A percentile compares a stretch with the other conserved stretches of the same genome.
Conservation (phyloP, 2,113 vertebrate species). For the Oryzias woworae region DNA sequence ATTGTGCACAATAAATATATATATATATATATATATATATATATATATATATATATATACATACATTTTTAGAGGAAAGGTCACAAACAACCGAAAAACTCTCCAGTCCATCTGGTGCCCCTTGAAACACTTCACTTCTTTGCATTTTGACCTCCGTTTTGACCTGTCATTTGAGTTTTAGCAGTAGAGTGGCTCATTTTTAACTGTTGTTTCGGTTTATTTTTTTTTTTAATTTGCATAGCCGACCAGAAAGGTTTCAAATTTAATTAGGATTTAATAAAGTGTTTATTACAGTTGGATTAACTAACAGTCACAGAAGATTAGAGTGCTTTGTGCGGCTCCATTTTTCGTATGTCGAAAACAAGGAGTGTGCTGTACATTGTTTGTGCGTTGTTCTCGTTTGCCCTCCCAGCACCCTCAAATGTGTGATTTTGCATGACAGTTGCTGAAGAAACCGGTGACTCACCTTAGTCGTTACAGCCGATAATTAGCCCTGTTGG, state of each 20-base stretch:
- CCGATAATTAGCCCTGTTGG: slow-evolving; percentile 75
- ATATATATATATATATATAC: no score
- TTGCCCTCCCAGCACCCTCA: slow-evolving; percentile 35
- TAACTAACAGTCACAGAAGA: background rate
- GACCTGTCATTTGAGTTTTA: no score
- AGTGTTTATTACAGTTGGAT: background rate
- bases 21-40: no score
- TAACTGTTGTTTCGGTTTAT: no score
- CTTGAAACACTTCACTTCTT: background rate
- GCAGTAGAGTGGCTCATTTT: no score
- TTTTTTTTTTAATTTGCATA: no score
- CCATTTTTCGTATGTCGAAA: background rate
- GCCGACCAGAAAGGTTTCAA: background rate
- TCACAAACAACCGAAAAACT: background rate
- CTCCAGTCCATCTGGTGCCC: no score
- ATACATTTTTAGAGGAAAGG: background rate
- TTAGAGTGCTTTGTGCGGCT: background rate
- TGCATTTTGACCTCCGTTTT: background rate
- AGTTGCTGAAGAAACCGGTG: slow-evolving; percentile 66
- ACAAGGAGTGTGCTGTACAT: background rate
- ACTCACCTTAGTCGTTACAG: slow-evolving; percentile 55
- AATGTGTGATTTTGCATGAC: slow-evolving; percentile 71
- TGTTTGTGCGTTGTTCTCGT: slow-evolving; percentile 9
- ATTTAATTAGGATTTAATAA: background rate
- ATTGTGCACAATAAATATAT: no score